Percentiles rank a stretch among this genome's conserved stretches.
phyloP scores from a whole-genome alignment of 1,140 invertebrate genomes.

The Trichonephila inaurata region DNA sequence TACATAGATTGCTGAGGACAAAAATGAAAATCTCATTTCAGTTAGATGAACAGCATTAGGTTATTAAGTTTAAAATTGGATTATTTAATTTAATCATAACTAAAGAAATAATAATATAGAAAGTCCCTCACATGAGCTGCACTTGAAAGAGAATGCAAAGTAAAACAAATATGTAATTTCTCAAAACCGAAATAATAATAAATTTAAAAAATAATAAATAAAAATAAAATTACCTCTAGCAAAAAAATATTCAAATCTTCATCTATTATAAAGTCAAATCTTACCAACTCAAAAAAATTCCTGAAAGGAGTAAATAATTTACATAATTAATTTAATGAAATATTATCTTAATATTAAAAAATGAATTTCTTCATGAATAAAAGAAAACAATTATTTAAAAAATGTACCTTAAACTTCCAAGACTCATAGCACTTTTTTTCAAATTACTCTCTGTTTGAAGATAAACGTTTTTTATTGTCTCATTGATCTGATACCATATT shows the following conservation, averaged over 20 bases:
- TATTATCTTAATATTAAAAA: neutral
- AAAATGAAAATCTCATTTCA: too few relatives aligned
- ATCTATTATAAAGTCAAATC: constrained; percentile 96
- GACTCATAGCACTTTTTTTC: constrained; percentile 80
- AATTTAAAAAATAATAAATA: neutral
- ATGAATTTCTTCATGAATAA: neutral
- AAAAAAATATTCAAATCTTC: constrained; percentile 92
- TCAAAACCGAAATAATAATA: constrained; percentile 15
- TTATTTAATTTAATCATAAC: neutral
- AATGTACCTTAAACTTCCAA: constrained; percentile 81
- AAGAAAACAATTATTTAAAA: neutral
- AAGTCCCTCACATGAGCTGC: neutral
- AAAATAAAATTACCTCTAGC: constrained; percentile 86
- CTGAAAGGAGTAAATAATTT: constrained; percentile 79
- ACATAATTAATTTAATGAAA: neutral
- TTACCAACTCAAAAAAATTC: constrained; percentile 96
- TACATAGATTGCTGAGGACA: too few relatives aligned
- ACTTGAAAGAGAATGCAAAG: neutral
- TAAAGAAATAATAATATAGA: neutral
- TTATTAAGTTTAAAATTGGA: too few relatives aligned
- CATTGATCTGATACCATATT: constrained; percentile 91
- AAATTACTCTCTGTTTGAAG: constrained; percentile 87
- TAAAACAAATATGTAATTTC: constrained; percentile 11
- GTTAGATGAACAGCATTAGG: too few relatives aligned
- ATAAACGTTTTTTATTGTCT: constrained; percentile 88